Evolutionary conservation across 2,797 vertebrate species (phyloP), one percentile per base, ranked within the genome.

Genomic region (Amblyopsis hoosieri): DNA sequence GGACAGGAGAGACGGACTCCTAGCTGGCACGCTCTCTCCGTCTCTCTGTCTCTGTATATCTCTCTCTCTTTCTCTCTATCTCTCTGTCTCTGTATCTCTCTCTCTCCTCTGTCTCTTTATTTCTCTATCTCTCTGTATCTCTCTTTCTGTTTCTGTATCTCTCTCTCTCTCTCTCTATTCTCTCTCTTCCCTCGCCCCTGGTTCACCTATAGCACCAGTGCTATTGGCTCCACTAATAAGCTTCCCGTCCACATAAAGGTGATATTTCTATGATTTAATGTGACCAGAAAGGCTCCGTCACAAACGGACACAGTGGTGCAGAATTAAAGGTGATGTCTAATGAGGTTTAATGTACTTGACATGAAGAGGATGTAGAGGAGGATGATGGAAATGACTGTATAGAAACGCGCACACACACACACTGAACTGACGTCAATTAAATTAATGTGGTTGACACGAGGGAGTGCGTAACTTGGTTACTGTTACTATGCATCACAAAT

Each of bases 341-440:
- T 85, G 60, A 74, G 72, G 74, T 78, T 74, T 62, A 47, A 71
- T 75, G 31, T 71, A 65, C 71, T 72, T 82, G 81, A 78, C 72
- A 63, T 75, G 68, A 69, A 59, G 42, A 62, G 64, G 61, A 46
- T 72, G 49, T 37, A 47, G 55, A 57, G 42, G 60, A 53, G 54
- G 67, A 60, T 23, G 12, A 13, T 54, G 9, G 52, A 7, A 53
- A 7, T 17, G 4, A 19, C 13, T 13, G 15, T 13, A 50, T 13
- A n/a, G 17, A 54, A 29, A 29, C 15, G 19, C 56, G 12, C 45
- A n/a, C 57, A 17, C 57, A 23, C 14, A 19, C 45, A 14, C 45
- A 45, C 57, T 1, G 4, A 23, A 12, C 14, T 13, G 57, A 29
- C 23, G 13, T 46, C 46, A 42, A 58, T 58, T 46, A 19, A 11